Conservation (phyloP, 2,797 vertebrate species). For the Syngnathus rostellatus region DNA sequence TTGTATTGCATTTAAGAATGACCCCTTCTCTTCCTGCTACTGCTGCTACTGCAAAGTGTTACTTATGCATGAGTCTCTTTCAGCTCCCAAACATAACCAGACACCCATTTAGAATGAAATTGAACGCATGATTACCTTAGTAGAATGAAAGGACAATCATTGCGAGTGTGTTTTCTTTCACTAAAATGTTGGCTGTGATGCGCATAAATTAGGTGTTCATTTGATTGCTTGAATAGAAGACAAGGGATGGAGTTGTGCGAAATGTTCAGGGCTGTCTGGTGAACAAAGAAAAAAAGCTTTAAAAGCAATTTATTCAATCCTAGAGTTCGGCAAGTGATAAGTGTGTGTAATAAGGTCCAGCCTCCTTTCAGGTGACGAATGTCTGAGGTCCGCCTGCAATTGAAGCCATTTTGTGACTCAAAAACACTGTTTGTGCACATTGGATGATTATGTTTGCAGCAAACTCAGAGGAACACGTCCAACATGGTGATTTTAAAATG, state of each 20-base stretch:
- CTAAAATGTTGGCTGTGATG: constrained; percentile 2
- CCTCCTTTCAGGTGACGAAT: not conserved
- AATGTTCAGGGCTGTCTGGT: not conserved
- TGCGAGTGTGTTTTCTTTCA: constrained; percentile 6
- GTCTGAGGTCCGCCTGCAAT: not conserved
- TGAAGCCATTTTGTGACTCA: constrained; percentile 3
- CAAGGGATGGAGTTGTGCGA: not conserved
- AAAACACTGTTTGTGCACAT: not conserved
- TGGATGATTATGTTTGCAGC: not conserved
- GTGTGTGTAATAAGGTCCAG: not conserved
- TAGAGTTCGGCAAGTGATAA: not conserved
- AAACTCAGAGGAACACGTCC: not conserved
- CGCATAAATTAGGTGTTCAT: not conserved
- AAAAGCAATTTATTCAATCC: not conserved
- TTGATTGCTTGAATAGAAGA: constrained; percentile 13
- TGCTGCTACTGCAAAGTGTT: constrained; percentile 75
- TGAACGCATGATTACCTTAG: constrained; percentile 41
- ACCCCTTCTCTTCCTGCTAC: constrained; percentile 33
- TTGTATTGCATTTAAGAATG: constrained; percentile 2
- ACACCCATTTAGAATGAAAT: constrained; percentile 34
- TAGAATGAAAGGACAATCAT: constrained; percentile 53
- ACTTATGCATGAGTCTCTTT: constrained; percentile 69
- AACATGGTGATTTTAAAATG: not conserved
- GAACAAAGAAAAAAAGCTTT: not conserved
- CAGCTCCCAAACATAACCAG: constrained; percentile 17